Percentiles rank a stretch among this genome's conserved stretches.
Evolutionary conservation across 2,888 invertebrate genomes (phyloP).

Genomic region (Tuberolachnus salignus): DNA sequence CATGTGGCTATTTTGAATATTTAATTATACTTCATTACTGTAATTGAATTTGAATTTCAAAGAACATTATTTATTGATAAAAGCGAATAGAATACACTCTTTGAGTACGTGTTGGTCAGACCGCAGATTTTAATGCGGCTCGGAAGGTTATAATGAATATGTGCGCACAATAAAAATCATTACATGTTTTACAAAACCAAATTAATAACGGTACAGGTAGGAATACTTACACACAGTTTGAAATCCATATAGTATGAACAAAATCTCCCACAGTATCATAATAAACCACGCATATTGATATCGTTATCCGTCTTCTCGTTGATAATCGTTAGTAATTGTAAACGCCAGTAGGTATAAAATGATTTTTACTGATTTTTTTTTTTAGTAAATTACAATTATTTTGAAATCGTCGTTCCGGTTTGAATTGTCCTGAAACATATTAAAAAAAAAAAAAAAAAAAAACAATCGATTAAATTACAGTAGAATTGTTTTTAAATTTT

Average conservation of each 20-base stretch:
- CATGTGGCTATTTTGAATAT: background rate
- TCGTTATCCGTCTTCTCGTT: background rate
- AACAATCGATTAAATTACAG: background rate
- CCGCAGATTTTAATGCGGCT: background rate
- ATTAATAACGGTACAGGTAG: too few species aligned
- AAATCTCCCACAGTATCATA: slow-evolving; percentile 43
- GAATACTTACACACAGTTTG: slow-evolving; percentile 39
- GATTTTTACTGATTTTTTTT: background rate
- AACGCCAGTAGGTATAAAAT: background rate
- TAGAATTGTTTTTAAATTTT: background rate
- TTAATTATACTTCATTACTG: background rate
- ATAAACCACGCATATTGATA: slow-evolving; percentile 51
- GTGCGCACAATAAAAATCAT: background rate
- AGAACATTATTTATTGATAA: background rate
- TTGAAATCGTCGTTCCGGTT: slow-evolving; percentile 8
- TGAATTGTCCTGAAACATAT: slow-evolving; percentile 10
- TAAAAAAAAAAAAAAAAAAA: background rate
- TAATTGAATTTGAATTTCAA: background rate
- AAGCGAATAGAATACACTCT: background rate
- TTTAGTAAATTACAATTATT: background rate
- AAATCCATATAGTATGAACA: slow-evolving; percentile 54
- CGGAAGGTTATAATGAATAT: background rate
- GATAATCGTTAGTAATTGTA: background rate
- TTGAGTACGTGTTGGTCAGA: background rate
- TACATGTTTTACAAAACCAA: background rate